Conservation (phyloP, 2,113 vertebrate genomes). For the Brachyhypopomus occidentalis region DNA sequence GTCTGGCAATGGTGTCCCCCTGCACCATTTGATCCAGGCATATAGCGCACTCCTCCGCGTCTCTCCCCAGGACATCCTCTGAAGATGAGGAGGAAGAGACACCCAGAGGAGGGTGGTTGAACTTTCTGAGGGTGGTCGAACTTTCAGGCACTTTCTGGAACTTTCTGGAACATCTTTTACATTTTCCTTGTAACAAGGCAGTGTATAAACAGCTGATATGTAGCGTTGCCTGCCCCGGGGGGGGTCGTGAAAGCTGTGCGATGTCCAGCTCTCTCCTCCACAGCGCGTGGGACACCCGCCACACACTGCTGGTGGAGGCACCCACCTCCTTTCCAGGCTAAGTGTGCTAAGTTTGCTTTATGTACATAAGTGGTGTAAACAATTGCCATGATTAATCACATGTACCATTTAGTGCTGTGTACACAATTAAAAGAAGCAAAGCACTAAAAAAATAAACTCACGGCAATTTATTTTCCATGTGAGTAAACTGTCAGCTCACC, state of each 20-base stretch:
- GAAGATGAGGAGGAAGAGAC: slow-evolving; percentile 60
- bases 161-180: background rate
- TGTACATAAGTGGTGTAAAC: background rate
- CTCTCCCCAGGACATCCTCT: slow-evolving; percentile 97
- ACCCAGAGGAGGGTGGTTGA: background rate
- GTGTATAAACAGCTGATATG: background rate
- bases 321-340: background rate
- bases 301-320: slow-evolving; percentile 1
- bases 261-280: slow-evolving; percentile 3
- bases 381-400: background rate
- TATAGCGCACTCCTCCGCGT: slow-evolving; percentile 96
- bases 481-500: background rate
- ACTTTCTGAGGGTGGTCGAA: no score
- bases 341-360: background rate
- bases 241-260: background rate
- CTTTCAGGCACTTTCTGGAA: no score
- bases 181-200: background rate
- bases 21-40: slow-evolving; percentile 94
- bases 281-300: background rate
- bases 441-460: background rate
- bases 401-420: background rate
- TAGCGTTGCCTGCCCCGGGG: background rate
- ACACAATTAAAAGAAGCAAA: background rate
- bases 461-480: background rate
- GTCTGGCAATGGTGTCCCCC: slow-evolving; percentile 95